Conservation (phyloP, 2,113 vertebrate species). For the Xiphophorus maculatus region DNA sequence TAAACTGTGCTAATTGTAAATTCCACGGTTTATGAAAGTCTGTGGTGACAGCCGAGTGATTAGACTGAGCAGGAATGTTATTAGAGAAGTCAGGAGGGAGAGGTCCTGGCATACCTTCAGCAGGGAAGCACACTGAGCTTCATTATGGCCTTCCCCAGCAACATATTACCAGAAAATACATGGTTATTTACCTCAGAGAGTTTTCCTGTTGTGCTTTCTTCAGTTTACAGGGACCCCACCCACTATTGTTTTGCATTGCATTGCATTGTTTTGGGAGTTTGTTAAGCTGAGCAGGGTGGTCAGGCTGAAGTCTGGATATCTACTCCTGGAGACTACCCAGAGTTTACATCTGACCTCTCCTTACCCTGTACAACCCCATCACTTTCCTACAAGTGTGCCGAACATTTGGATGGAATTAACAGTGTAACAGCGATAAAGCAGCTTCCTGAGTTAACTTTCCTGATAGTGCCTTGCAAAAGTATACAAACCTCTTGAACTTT, state of each 20-base stretch:
- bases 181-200: slow-evolving; percentile 34
- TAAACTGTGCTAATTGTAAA: background rate
- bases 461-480: background rate
- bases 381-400: slow-evolving; percentile 18
- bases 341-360: slow-evolving; percentile 23
- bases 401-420: slow-evolving; percentile 2
- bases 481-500: too few relatives aligned
- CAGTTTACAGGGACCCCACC: slow-evolving; percentile 41
- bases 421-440: background rate
- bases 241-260: slow-evolving; percentile 37
- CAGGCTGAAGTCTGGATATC: slow-evolving; percentile 26
- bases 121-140: slow-evolving; percentile 14
- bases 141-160: slow-evolving; percentile 19
- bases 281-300: slow-evolving; percentile 37
- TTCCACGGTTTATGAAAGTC: slow-evolving; percentile 9
- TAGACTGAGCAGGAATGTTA: slow-evolving; percentile 18
- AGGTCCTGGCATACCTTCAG: slow-evolving; percentile 11
- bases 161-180: slow-evolving; percentile 33
- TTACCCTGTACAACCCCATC: background rate
- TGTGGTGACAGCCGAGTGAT: background rate
- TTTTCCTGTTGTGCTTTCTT: slow-evolving; percentile 19
- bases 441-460: background rate
- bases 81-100: slow-evolving; percentile 18
- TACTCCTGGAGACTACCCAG: slow-evolving; percentile 57
- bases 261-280: background rate